Evolutionary conservation across 2,888 invertebrate species (phyloP), one percentile per base, ranked within the genome.

Genomic region (Eilema caniola): DNA sequence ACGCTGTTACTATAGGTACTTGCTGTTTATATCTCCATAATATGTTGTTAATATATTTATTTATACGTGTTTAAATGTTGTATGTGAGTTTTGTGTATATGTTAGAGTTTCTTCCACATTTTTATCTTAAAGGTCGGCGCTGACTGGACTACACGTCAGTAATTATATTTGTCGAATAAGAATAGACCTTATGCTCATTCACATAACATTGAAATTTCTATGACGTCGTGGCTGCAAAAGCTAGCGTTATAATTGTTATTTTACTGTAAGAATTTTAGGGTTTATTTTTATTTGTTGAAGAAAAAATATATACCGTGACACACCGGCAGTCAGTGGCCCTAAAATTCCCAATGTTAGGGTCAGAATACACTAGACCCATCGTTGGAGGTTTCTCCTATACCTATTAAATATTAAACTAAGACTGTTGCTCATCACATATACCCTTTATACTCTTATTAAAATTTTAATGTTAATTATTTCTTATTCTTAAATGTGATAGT

Each of bases 41-140:
- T 33, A 23, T 23, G 23, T 62, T 62, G 14, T 37, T 62, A 33
- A 23, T 33, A 62, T 14, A 16, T 24, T 37, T 23, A 33, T n/a
- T 37, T 23, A 33, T n/a, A 33, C 41, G 4, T 41, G 41, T 41
- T 62, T 62, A 16, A 37, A 62, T 62, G 16, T 37, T 62, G n/a
- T 23, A 62, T 62, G 62, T 37, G 24, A 16, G 8, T 62, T 62
- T 62, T 33, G 31, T 33, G 31, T n/a, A 33, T 62, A 62, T 23
- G 23, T 23, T 33, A 62, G 12, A 33, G 5, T 3, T 7, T 2
- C 53, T 53, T n/a, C 53, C 53, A 10, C 53, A n/a, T 1, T 47
- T 20, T 20, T 16, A 20, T 8, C 7, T 20, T 47, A 47, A 20
- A n/a, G 8, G 20, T n/a, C 10, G 41, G 8, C 4, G 41, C 41